Percentiles rank a stretch among this genome's conserved stretches.
phyloP scores from a whole-genome alignment of 2,797 vertebrate genomes.

The Hirundo rustica region DNA sequence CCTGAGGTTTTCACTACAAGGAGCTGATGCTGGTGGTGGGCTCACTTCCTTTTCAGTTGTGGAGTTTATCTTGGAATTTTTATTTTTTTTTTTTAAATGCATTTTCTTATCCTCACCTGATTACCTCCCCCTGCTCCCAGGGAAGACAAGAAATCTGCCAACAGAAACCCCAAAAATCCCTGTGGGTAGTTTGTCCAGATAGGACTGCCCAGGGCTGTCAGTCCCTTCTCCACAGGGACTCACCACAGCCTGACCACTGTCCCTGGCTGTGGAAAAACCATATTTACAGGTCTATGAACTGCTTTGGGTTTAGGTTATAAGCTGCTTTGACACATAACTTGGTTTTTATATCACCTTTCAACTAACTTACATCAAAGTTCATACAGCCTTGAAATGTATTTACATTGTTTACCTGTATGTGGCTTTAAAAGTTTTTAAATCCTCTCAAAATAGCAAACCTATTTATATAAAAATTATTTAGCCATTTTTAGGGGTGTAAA shows the following conservation, averaged over 20 bases:
- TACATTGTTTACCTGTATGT: background rate
- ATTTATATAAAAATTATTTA: background rate
- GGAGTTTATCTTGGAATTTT: background rate
- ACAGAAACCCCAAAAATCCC: rapidly evolving
- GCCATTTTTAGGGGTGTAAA: background rate
- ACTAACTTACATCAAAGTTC: background rate
- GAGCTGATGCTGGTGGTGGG: background rate
- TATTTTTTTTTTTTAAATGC: background rate
- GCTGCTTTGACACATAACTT: background rate
- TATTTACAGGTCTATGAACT: background rate
- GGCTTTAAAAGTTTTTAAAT: background rate
- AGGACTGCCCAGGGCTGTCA: background rate
- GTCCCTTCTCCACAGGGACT: background rate
- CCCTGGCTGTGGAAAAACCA: background rate
- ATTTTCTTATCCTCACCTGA: background rate
- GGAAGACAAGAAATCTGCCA: background rate
- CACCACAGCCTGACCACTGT: rapidly evolving
- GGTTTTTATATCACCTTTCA: background rate
- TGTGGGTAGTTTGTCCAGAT: rapidly evolving
- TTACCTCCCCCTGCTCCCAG: background rate
- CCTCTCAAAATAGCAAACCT: background rate
- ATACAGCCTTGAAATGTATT: background rate
- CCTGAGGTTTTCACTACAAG: background rate
- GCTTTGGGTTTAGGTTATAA: background rate
- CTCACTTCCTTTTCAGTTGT: background rate